Evolutionary conservation across 64 coral and sea anemone genomes (phyloP), one percentile per base, ranked within the genome.

Genomic region (Orbicella faveolata): DNA sequence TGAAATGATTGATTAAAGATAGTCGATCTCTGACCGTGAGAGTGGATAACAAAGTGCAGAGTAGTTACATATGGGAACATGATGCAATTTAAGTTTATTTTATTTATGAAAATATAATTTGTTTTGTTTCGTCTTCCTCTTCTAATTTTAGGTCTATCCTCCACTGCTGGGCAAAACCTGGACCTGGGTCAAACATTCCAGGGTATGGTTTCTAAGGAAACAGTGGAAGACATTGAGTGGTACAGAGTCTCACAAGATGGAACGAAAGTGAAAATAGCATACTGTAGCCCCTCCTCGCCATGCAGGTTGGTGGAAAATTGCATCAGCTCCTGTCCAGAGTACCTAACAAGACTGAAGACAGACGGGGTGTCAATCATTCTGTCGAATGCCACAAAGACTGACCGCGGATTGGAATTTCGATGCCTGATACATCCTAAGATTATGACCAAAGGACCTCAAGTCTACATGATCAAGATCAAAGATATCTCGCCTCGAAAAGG

Each of bases 371-470:
- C 82, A 52, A 30, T 85, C 19, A 67, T 72, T 7, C 37, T 85
- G 41, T 72, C 6, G 21, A 52, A 85, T 9, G 82, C 53, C 19
- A 37, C 2, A 33, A 1, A 39, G 1, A 36, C 14, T 69, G 82
- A 85, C 64, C 65, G 36, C 23, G 82, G 82, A 72, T 85, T 85
- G 37, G 23, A 23, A 26, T 52, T 85, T 3, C 64, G 73, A 17
- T 73, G 65, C 39, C 9, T 6, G 12, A 53, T 52, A 14, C 20
- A 52, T 0, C 63, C 11, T 26, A 61, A 13, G 23, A 48, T 48
- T 19, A 21, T 19, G 20, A 44, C 4, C 16, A 9, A 21, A 21
- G 13, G 0, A 18, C 54, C 55, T 57, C 12, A 3, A 63, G 8
- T 63, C 13, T 63, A 64, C 79, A 63, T 34, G 15, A 34, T 81